Base-by-base conservation (phyloP, 2,888 invertebrate species). In the Oxystoma pomonae region DNA sequence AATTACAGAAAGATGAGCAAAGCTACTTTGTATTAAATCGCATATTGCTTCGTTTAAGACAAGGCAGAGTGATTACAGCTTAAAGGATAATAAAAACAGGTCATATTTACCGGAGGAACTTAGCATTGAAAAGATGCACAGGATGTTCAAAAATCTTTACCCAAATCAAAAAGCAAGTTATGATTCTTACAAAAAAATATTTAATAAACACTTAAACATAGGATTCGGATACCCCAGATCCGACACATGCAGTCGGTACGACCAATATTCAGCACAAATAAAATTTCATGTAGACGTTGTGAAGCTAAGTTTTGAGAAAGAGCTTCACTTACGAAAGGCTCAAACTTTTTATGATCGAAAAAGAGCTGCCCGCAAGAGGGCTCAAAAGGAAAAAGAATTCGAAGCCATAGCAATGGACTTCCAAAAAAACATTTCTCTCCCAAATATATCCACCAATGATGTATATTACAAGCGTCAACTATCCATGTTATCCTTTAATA, bases 351-450 rank as follows among this genome's bases (percentile, higher is more conserved):
- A 57, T 57, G 57, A 22, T 22, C n/a, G 12, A 21, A 57, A 57
- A 57, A 57, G 21, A 18, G 18, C 20, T 3, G 35, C 57, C 21
- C 57, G 51, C 50, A 62, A 50, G 20, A 51, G 55, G 58, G 53
- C 58, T 51, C 57, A 20, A 58, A 58, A 57, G 50, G 35, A 58
- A 21, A 62, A 58, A 57, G 55, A 65, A 21, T 60, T 53, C 59
- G 61, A 61, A 35, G 63, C 66, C 17, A 51, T 61, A 21, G 16
- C 55, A 16, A 59, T 63, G 57, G 59, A 63, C 18, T 66, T 59
- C 17, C 59, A 66, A 58, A 60, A 63, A 63, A 63, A 61, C 22
- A 2, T 63, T 17, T 58, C 16, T 16, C 57, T 61, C n/a, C 61
- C 63, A 50, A 50, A 50, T 12, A n/a, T n/a, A n/a, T n/a, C n/a